Conservation (phyloP, 2,888 invertebrate genomes). For the Ophion costatus region DNA sequence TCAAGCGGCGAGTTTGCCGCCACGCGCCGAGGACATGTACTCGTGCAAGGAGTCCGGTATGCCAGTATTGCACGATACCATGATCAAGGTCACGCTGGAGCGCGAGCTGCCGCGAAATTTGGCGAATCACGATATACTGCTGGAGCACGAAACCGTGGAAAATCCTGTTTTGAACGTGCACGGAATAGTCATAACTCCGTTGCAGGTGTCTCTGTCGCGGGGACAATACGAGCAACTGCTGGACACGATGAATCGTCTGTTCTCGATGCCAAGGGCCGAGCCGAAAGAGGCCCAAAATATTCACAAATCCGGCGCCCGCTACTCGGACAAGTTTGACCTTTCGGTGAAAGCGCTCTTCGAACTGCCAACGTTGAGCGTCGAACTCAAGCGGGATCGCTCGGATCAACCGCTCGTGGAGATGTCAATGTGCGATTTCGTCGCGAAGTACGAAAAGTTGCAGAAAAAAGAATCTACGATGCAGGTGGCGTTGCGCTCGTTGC, state of each 20-base stretch:
- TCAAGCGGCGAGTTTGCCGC: slow-evolving; percentile 80
- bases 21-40: slow-evolving; percentile 89
- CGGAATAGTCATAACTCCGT: slow-evolving; percentile 92
- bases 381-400: slow-evolving; percentile 89
- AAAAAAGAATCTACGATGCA: slow-evolving; percentile 90
- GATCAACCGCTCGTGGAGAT: slow-evolving; percentile 93
- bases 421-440: slow-evolving; percentile 92
- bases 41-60: slow-evolving; percentile 90
- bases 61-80: slow-evolving; percentile 95
- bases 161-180: slow-evolving; percentile 79
- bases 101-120: slow-evolving; percentile 80
- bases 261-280: slow-evolving; percentile 79
- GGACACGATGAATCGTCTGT: slow-evolving; percentile 86
- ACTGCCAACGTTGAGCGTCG: slow-evolving; percentile 90
- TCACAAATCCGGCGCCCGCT: slow-evolving; percentile 73
- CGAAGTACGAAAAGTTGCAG: slow-evolving; percentile 89
- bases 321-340: slow-evolving; percentile 78
- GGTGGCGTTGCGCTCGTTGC: slow-evolving; percentile 92
- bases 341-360: slow-evolving; percentile 87
- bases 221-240: slow-evolving; percentile 95
- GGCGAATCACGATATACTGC: slow-evolving; percentile 64
- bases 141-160: slow-evolving; percentile 66
- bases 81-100: slow-evolving; percentile 89
- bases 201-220: slow-evolving; percentile 93
- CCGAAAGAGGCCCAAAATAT: slow-evolving; percentile 77